Base-by-base conservation (phyloP, 2,113 vertebrate genomes). In the Brevimyrus niger region DNA sequence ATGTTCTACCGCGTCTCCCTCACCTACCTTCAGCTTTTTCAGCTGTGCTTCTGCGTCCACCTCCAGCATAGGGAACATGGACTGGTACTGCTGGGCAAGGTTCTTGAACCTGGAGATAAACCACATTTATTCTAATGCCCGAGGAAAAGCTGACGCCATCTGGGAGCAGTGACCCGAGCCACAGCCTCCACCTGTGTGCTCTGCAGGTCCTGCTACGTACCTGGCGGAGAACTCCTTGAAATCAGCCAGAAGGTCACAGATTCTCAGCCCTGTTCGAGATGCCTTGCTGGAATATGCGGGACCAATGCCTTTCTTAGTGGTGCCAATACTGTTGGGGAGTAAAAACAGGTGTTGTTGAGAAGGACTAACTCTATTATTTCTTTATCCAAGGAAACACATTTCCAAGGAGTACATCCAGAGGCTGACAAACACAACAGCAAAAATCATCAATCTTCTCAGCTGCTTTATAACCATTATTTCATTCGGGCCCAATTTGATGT, bases 201-300 rank as follows among this genome's bases (percentile, higher is more conserved):
- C 17, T 23, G 47, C 27, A 31, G 27, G 6, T 51, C 23, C 85
- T 35, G 42, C 51, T 73, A 42, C 47, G 10, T 94, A 98, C 98
- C 96, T 98, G 90, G 93, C 91, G 23, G 98, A 98, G 92, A 99
- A 99, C 89, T 99, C 98, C 46, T 97, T 97, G 3, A 98, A 99
- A 91, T 99, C 98, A 0, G 97, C 96, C 90, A 99, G 95, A 23
- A 99, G 97, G 94, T 99, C 98, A 48, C 98, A 99, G 15, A 99
- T 92, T 19, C 98, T 97, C 31, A 99, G 97, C 80, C 98, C 98
- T 0, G 97, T 99, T 90, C 98, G 96, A 80, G 98, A 97, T 0
- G 98, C 98, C 94, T 99, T 99, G 92, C 98, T 98, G 69, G 98
- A 97, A 90, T 99, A 99, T 0, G 98, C 97, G 47, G 98, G 98